Base-by-base conservation (phyloP, 2,888 invertebrate species). In the Chrysopilus asiliformis region DNA sequence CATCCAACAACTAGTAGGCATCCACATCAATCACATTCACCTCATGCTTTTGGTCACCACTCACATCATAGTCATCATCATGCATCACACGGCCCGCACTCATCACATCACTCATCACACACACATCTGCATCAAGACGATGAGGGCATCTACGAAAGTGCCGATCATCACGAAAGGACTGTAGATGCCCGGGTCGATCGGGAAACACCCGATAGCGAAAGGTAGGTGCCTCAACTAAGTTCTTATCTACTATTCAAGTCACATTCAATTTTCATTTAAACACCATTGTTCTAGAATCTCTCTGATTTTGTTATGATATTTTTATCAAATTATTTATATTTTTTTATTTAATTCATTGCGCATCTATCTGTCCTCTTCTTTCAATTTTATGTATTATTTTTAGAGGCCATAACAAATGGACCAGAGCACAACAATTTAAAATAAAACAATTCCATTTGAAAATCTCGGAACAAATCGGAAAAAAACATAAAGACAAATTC, bases 181-280 rank as follows among this genome's bases (percentile, higher is more conserved):
- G 65, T 67, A 52, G 77, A 77, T 63, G 72, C 77, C 43, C 77
- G 79, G 56, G 76, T 73, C 40, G 73, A 78, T 40, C 65, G 80
- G 45, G 84, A 85, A 67, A 82, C 81, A 46, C 84, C 84, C 50
- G 85, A 86, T 63, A 84, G 84, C 66, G 86, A 83, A 72, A 86
- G 86, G 86, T 86, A 73, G 70, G 70, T 56, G 19, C 14, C 12
- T 10, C 20, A 9, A 6, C 31, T 22, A 22, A 22, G 24, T 10
- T 22, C n/a, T n/a, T n/a, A n/a, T n/a, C n/a, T n/a, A n/a, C n/a
- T n/a, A n/a, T n/a, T n/a, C n/a, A n/a, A n/a, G n/a, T n/a, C n/a
- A n/a, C n/a, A n/a, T n/a, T n/a, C n/a, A n/a, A n/a, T n/a, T n/a
- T n/a, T n/a, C n/a, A n/a, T n/a, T n/a, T n/a, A n/a, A n/a, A n/a